Percentiles rank a stretch among this genome's conserved stretches.
These are phyloP conservation scores for Nyctibius bracteatus DNA, from an alignment of 2,113 vertebrate species.

Conservation along the genomic window DNA sequence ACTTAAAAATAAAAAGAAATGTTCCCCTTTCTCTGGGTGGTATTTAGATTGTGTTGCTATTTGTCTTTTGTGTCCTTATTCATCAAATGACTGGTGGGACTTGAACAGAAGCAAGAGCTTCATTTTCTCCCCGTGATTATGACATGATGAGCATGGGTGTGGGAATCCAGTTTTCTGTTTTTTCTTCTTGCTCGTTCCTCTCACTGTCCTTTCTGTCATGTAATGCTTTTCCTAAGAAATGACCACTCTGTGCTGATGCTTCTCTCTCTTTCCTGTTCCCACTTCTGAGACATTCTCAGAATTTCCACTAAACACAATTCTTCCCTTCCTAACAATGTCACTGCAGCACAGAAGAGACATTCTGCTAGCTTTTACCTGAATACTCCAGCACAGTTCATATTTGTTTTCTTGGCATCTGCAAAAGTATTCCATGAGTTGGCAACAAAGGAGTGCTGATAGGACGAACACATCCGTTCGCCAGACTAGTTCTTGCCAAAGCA, in stretches of 20 bases:
- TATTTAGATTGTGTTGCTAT: not conserved
- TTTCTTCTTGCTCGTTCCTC: not conserved
- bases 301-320: not conserved
- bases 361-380: not conserved
- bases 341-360: not conserved
- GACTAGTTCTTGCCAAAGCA: conserved; percentile 15
- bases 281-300: not conserved
- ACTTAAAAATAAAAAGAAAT: not conserved
- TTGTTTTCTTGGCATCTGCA: conserved; percentile 12
- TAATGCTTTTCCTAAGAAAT: not conserved
- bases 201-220: not conserved
- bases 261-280: not conserved
- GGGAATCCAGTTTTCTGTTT: not conserved
- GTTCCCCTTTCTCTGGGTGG: not conserved
- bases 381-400: not conserved
- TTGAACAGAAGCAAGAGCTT: not conserved
- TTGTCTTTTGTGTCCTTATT: not conserved
- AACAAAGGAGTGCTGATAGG: not conserved
- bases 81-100: not conserved
- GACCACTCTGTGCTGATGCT: not conserved
- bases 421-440: not conserved
- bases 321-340: not conserved
- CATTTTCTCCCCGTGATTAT: not conserved
- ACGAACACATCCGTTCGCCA: not conserved
- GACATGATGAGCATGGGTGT: not conserved